Percentiles rank a stretch among this genome's conserved stretches.
Conservation (phyloP, 2,888 invertebrate genomes). For the Stramonita haemastoma region DNA sequence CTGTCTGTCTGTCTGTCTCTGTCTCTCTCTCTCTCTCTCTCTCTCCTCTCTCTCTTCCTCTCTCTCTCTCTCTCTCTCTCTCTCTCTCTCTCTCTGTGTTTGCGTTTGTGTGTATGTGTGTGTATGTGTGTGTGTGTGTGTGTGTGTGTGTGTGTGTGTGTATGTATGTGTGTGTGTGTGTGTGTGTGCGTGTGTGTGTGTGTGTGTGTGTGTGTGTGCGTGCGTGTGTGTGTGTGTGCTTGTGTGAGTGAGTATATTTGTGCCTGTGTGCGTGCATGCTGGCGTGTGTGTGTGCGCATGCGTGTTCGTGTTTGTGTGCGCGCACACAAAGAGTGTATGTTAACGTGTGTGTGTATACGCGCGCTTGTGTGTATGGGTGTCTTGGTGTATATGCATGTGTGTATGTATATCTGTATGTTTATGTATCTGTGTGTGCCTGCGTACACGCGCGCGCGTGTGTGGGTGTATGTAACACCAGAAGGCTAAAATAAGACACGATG, state of each 20-base stretch:
- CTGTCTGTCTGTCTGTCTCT: too few species aligned
- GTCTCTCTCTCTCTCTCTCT: too few species aligned
- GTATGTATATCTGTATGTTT: too few species aligned
- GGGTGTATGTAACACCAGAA: too few species aligned
- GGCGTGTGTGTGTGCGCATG: background rate
- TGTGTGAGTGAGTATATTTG: background rate
- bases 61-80: background rate
- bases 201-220: background rate
- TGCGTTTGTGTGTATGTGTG: background rate
- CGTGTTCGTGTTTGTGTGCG: background rate
- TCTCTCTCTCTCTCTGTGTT: background rate
- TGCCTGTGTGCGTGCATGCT: background rate
- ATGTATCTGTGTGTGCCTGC: too few species aligned
- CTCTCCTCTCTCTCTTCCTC: too few species aligned
- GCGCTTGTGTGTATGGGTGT: too few species aligned
- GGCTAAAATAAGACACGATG: too few species aligned
- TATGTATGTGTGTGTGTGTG: background rate
- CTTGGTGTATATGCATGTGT: too few species aligned
- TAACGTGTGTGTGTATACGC: too few species aligned
- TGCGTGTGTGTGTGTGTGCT: background rate
- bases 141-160: background rate
- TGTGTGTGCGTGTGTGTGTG: background rate
- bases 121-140: background rate
- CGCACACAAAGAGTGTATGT: too few species aligned
- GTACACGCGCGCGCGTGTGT: too few species aligned